Base-by-base conservation (phyloP, 2,888 invertebrate species). In the Pollenia amentaria region DNA sequence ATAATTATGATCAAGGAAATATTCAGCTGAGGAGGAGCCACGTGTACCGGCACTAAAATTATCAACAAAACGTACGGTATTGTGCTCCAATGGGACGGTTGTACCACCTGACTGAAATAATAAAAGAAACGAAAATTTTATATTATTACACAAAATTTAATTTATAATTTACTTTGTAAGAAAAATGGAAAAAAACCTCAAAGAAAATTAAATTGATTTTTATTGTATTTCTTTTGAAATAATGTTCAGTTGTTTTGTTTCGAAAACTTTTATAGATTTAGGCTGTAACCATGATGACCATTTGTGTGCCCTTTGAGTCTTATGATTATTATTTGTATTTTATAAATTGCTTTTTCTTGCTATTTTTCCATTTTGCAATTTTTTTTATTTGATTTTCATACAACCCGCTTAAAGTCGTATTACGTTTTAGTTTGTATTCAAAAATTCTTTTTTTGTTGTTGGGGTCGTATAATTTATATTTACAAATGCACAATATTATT, bases 31-130 rank as follows among this genome's bases (percentile, higher is more conserved):
- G 0, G 98, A 96, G 0, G 99, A 96, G 29, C 99, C 99, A 88
- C 99, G 95, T 0, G 97, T 98, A 64, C 99, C 99, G 18, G 98
- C 97, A 93, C 99, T 99, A 94, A 99, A 99, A 94, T 99, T 99
- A 93, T 99, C 99, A 78, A 99, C 98, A 94, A 98, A 99, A 72
- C 99, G 95, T 1, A 99, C 99, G 0, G 99, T 99, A 92, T 98
- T 98, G 93, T 98, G 98, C 92, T 99, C 99, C 79, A 99, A 93
- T 0, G 99, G 99, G 7, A 99, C 98, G 51, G 98, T 98, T 6
- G 99, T 99, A 77, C 99, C 99, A 53, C 99, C 99, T 85, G 98
- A 99, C 97, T 97, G 93, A 94, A 94, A 89, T 11, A 65, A 79
- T 51, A 76, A 10, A 84, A 29, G 64, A 16, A 42, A 72, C 72